These are phyloP conservation scores for Andricus quercusramuli DNA, from an alignment of 2,888 invertebrate genomes.

Conservation along the genomic window DNA sequence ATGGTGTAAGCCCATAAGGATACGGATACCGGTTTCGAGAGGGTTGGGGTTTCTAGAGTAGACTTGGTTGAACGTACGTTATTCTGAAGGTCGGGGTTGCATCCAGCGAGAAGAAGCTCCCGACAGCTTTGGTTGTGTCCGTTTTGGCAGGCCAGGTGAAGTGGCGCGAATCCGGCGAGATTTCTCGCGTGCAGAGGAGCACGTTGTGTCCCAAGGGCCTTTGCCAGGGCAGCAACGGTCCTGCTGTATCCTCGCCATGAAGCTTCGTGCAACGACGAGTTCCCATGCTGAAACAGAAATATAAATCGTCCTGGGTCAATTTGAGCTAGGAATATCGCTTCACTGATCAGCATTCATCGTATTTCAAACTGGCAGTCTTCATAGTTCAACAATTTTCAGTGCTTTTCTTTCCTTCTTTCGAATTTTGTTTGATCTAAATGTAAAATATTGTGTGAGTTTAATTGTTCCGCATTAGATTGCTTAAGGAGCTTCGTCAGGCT, in stretches of 20 bases:
- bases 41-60: neutral
- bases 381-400: too few relatives aligned
- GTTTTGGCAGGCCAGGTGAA: slow-evolving; percentile 97
- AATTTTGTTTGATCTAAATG: too few relatives aligned
- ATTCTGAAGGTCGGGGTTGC: slow-evolving; percentile 93
- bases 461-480: too few relatives aligned
- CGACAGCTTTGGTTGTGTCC: slow-evolving; percentile 97
- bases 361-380: too few relatives aligned
- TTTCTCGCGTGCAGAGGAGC: slow-evolving; percentile 85
- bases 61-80: slow-evolving; percentile 83
- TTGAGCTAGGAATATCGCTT: neutral
- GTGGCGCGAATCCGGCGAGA: slow-evolving; percentile 94
- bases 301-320: neutral
- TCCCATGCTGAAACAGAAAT: slow-evolving; percentile 87
- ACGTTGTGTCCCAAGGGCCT: slow-evolving; percentile 83
- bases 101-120: slow-evolving; percentile 92
- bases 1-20: too few relatives aligned
- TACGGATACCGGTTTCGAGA: slow-evolving; percentile 12
- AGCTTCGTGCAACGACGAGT: slow-evolving; percentile 96
- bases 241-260: slow-evolving; percentile 96
- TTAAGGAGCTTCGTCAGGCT: too few relatives aligned
- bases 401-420: too few relatives aligned
- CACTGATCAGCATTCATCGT: neutral
- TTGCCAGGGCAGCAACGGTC: slow-evolving; percentile 87
- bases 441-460: too few relatives aligned